Evolutionary conservation across 53 echinoderm and acorn worm genomes (phyloP).

Genomic region (Arbacia lixula): DNA sequence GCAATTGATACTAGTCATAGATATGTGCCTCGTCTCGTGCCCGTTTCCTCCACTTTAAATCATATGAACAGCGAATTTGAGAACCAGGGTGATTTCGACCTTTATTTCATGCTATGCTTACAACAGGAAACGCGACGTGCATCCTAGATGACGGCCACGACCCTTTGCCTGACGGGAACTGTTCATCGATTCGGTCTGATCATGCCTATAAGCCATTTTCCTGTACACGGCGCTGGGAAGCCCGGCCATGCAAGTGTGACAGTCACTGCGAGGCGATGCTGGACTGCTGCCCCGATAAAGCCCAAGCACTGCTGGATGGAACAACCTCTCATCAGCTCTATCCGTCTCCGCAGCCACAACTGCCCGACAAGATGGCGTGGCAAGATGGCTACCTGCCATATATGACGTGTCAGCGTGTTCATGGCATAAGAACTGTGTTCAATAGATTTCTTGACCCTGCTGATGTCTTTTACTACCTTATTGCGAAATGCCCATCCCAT

Average conservation of each 20-base stretch:
- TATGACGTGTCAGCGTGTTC: neutral
- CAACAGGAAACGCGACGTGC: too few relatives aligned
- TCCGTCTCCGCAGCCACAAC: neutral
- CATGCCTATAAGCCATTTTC: too few relatives aligned
- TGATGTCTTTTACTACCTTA: neutral
- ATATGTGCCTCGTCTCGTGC: too few relatives aligned
- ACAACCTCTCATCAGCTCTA: neutral
- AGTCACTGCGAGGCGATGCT: neutral
- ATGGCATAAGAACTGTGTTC: neutral
- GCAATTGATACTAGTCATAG: too few relatives aligned
- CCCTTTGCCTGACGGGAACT: too few relatives aligned
- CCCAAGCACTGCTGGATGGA: neutral
- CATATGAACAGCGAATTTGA: too few relatives aligned
- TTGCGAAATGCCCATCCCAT: neutral
- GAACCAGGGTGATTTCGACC: too few relatives aligned
- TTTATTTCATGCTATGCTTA: too few relatives aligned
- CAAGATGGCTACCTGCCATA: constrained; percentile 5
- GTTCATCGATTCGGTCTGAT: too few relatives aligned
- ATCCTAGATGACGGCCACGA: too few relatives aligned
- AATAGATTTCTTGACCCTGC: neutral
- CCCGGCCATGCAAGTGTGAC: neutral
- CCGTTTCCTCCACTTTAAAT: too few relatives aligned
- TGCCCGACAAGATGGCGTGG: constrained; percentile 12
- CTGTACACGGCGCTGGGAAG: neutral
- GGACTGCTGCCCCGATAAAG: constrained; percentile 3